Conservation (phyloP, 2,113 vertebrate species). For the Charina bottae region DNA sequence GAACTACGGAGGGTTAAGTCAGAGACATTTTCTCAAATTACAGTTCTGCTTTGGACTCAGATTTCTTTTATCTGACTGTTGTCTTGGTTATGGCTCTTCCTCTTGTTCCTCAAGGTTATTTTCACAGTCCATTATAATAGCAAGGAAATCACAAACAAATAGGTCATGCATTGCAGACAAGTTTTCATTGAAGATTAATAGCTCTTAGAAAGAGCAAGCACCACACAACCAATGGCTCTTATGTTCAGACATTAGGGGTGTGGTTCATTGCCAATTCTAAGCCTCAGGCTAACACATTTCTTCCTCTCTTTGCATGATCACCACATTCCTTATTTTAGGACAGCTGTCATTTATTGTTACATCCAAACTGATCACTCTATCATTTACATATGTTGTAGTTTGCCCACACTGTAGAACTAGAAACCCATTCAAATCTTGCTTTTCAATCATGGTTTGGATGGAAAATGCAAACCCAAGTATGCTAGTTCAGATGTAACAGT, state of each 20-base stretch:
- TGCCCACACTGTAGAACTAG: not conserved
- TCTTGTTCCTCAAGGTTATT: not conserved
- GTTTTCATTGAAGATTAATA: accelerated
- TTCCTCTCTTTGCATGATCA: not conserved
- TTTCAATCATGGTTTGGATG: not conserved
- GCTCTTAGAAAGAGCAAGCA: not conserved
- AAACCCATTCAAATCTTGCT: not conserved
- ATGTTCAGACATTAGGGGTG: not conserved
- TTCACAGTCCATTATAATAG: not conserved
- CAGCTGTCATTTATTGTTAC: not conserved
- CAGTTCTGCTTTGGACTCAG: not conserved
- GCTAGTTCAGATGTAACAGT: not conserved
- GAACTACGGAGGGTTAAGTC: not conserved
- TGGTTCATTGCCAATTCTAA: too few species aligned
- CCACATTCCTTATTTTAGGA: not conserved
- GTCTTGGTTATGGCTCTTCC: not conserved
- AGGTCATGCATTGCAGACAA: accelerated
- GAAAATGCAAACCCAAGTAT: not conserved
- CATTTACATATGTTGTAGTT: not conserved
- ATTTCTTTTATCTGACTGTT: not conserved
- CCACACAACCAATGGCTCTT: not conserved
- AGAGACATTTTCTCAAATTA: not conserved
- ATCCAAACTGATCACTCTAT: not conserved
- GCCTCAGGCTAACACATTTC: too few species aligned
- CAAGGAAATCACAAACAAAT: not conserved